Conservation (phyloP, 2,113 vertebrate species). For the Sula dactylatra region DNA sequence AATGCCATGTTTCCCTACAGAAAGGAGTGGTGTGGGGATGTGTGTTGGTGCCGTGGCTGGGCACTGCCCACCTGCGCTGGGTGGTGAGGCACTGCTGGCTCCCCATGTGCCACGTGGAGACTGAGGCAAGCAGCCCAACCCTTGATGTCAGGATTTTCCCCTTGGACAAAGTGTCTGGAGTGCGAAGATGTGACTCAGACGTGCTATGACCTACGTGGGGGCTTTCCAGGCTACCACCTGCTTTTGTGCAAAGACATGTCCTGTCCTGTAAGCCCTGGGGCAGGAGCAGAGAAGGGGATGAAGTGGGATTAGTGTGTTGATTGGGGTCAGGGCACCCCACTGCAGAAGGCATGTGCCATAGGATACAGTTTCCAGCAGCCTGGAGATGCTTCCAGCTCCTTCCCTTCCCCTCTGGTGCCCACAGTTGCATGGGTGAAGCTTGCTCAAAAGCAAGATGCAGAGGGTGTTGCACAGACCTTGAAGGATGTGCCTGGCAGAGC, state of each 20-base stretch:
- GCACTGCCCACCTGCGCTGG: neutral
- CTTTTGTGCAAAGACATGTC: neutral
- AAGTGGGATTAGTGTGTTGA: no score
- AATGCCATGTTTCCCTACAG: accelerated
- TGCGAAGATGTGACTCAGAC: neutral
- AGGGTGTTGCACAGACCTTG: neutral
- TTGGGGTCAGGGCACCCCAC: neutral
- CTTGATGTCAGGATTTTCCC: neutral
- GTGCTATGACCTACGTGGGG: neutral
- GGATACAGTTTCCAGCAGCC: neutral
- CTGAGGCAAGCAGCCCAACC: neutral
- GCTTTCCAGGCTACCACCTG: neutral
- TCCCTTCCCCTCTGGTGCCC: neutral
- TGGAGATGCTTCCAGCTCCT: neutral
- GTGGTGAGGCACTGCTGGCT: neutral
- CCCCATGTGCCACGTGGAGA: neutral
- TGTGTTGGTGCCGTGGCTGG: accelerated
- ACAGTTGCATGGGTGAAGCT: neutral
- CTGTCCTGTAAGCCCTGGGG: neutral
- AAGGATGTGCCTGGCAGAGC: neutral
- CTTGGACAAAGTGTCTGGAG: neutral
- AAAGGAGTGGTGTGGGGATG: neutral
- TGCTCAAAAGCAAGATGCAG: neutral
- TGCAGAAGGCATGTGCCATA: accelerated
- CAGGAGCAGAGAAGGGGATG: neutral